These are phyloP conservation scores for Mastigias papua DNA, from an alignment of 30 jellyfish, hydroid and myxozoan genomes.

Conservation along the genomic window DNA sequence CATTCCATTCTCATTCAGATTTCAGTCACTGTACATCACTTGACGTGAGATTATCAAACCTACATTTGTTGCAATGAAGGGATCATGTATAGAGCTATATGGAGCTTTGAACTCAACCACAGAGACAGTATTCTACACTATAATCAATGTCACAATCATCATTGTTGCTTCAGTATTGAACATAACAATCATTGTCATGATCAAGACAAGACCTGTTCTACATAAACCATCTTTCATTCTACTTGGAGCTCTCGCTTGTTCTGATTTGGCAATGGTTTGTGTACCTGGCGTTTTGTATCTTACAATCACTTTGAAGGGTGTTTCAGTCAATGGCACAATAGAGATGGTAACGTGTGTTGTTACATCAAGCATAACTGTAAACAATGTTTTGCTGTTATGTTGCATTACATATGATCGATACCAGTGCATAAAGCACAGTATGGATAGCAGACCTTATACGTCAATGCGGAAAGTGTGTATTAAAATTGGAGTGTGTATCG, in stretches of 20 bases:
- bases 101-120: not conserved
- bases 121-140: not conserved
- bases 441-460: not conserved
- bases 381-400: conserved; percentile 13
- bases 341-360: conserved; percentile 18
- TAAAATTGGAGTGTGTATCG: not conserved
- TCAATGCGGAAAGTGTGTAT: not conserved
- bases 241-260: conserved; percentile 28
- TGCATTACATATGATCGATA: conserved; percentile 26
- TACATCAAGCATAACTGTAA: not conserved
- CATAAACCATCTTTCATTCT: conserved; percentile 1
- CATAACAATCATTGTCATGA: not conserved
- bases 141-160: not conserved
- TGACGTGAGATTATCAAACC: no score
- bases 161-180: conserved; percentile 13
- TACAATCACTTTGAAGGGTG: not conserved
- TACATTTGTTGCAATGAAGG: no score
- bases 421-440: not conserved
- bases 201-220: not conserved
- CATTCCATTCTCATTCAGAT: no score
- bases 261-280: conserved; percentile 14
- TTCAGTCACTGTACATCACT: no score
- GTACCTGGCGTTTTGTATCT: conserved; percentile 3
- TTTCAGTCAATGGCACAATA: not conserved
- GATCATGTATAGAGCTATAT: not conserved